phyloP scores from a whole-genome alignment of 2,113 vertebrate genomes.

The Galeopterus variegatus region DNA sequence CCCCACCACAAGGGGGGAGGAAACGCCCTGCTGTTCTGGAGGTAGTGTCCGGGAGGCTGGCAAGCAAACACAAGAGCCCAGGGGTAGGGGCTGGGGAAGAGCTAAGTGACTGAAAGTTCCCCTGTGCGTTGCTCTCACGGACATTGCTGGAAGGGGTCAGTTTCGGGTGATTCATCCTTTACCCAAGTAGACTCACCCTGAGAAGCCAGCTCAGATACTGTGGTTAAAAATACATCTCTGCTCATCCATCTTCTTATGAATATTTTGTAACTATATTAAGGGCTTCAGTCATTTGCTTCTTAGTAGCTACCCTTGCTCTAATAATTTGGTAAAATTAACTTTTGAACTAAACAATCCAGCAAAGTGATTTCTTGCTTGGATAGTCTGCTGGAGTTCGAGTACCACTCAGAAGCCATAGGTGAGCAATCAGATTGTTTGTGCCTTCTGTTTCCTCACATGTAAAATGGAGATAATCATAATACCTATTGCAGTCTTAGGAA shows the following conservation, averaged over 20 bases:
- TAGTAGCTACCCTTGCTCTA: neutral
- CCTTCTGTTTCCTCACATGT: neutral
- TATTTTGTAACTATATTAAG: neutral
- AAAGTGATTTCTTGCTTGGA: neutral
- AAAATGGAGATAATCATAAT: neutral
- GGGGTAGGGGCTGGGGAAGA: neutral
- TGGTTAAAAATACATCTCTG: constrained; percentile 47
- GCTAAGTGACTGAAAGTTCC: neutral
- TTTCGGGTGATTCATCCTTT: neutral
- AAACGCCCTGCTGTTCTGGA: neutral
- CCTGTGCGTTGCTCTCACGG: constrained; percentile 4
- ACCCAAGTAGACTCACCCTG: neutral
- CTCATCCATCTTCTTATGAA: neutral
- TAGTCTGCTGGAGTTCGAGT: neutral
- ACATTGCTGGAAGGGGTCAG: constrained; percentile 50
- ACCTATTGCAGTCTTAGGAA: neutral
- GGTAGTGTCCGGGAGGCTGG: neutral
- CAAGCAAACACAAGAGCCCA: neutral
- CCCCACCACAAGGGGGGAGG: neutral
- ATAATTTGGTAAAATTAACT: neutral
- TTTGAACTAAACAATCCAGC: neutral
- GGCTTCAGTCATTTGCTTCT: neutral
- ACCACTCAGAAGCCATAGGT: neutral
- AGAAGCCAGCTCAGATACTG: constrained; percentile 7
- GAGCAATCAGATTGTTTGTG: neutral